Percentiles rank a stretch among this genome's conserved stretches.
These are phyloP conservation scores for Tautogolabrus adspersus DNA, from an alignment of 2,113 vertebrate genomes.

Conservation along the genomic window DNA sequence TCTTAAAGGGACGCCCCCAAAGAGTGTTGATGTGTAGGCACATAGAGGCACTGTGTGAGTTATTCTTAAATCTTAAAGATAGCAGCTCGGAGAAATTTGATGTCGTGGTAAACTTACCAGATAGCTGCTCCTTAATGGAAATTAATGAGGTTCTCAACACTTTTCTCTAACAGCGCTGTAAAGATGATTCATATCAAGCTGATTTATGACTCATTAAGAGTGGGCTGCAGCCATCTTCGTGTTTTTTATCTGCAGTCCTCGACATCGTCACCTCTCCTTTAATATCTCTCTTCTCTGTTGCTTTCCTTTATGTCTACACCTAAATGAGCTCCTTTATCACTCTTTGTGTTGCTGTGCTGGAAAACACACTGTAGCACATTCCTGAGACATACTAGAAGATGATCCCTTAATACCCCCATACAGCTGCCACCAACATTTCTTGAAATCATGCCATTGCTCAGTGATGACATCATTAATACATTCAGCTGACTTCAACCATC, in stretches of 20 bases:
- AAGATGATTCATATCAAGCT: slow-evolving; percentile 72
- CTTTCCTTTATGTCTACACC: slow-evolving; percentile 22
- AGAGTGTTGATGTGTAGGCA: slow-evolving; percentile 17
- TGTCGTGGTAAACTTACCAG: slow-evolving; percentile 53
- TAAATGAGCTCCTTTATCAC: slow-evolving; percentile 26
- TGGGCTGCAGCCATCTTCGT: slow-evolving; percentile 52
- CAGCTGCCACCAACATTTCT: slow-evolving; percentile 3
- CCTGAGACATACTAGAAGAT: slow-evolving; percentile 16
- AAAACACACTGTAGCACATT: slow-evolving; percentile 2
- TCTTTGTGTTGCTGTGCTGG: slow-evolving; percentile 13
- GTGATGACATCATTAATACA: slow-evolving; percentile 26
- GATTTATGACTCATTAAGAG: slow-evolving; percentile 77
- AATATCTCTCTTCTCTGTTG: background rate
- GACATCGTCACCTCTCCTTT: slow-evolving; percentile 41
- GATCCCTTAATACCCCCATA: background rate
- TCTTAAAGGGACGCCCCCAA: slow-evolving; percentile 20
- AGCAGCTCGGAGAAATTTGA: slow-evolving; percentile 37
- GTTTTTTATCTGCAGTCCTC: slow-evolving; percentile 52
- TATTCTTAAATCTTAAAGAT: slow-evolving; percentile 41
- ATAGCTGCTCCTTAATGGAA: slow-evolving; percentile 69
- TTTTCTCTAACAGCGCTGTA: slow-evolving; percentile 69
- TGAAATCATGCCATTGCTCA: slow-evolving; percentile 20
- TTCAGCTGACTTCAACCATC: slow-evolving; percentile 19
- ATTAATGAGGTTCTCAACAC: slow-evolving; percentile 74
- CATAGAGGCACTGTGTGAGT: slow-evolving; percentile 11